These are phyloP conservation scores for Apamea anceps DNA, from an alignment of 2,888 invertebrate genomes.

Conservation along the genomic window DNA sequence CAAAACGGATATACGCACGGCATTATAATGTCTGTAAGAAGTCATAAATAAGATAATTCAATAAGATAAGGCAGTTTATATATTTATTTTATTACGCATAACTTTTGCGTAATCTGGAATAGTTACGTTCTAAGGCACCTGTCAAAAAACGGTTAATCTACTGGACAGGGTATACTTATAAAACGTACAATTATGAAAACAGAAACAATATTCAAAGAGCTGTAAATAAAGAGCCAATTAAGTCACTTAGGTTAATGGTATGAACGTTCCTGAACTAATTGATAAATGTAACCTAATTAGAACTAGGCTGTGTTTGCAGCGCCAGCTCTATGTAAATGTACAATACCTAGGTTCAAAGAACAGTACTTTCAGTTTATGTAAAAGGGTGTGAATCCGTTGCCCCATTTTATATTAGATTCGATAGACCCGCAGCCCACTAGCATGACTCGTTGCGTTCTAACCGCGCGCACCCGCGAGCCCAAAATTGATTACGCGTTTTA, in stretches of 20 bases:
- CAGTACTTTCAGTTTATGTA: conserved; percentile 34
- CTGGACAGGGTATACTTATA: neutral
- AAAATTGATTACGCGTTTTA: conserved; percentile 30
- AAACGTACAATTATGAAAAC: neutral
- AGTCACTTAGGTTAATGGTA: conserved; percentile 26
- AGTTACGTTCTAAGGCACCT: too few species aligned
- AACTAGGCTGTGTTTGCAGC: conserved; percentile 34
- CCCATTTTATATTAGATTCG: conserved; percentile 45
- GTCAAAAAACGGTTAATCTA: too few species aligned
- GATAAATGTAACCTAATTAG: conserved; percentile 39
- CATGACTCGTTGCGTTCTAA: conserved; percentile 27
- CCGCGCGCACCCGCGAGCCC: neutral
- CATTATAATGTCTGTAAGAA: too few species aligned
- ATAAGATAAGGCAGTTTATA: too few species aligned
- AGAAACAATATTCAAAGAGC: neutral
- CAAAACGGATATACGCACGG: too few species aligned
- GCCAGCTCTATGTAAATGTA: conserved; percentile 26
- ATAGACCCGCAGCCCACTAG: conserved; percentile 37
- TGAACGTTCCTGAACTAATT: conserved; percentile 40
- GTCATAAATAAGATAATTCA: too few species aligned
- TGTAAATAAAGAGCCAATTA: conserved; percentile 9
- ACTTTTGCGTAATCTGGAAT: too few species aligned
- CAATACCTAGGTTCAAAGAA: conserved; percentile 28
- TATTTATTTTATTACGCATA: too few species aligned
- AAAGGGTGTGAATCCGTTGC: conserved; percentile 29